Base-by-base conservation (phyloP, 2,113 vertebrate genomes). In the Turdus rufiventris region DNA sequence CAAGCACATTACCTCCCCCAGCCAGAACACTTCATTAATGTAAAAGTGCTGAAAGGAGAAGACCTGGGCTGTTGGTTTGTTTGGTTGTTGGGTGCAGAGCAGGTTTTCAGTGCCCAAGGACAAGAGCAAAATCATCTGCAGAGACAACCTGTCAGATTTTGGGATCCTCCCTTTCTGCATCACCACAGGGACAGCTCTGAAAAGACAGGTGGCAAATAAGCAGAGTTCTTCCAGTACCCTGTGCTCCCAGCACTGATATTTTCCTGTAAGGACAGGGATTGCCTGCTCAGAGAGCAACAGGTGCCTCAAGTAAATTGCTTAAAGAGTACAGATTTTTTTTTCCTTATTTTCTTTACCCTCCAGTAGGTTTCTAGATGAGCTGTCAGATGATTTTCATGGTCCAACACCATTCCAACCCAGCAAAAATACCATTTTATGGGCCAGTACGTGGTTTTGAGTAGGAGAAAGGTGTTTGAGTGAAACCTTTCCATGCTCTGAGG, bases 1-100 rank as follows among this genome's bases (percentile, higher is more conserved):
- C 70, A 18, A 40, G 28, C 11, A 3, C 2, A 0, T 23, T 42
- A 9, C 11, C 5, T 36, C 19, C 71, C 10, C 19, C 38, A 61
- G 28, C 19, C 33, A 54, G 18, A 40, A 14, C 45, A 9, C 7
- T 33, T 77, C 18, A 20, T 31, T 12, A 12, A 5, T 33, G 23
- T 8, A 0, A 17, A 29, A 40, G 6, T 18, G 36, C 42, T 54
- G 66, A 33, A 40, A 77, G 51, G 15, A 42, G 12, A 38, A 61
- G 8, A 8, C 16, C 11, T 3, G 6, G 15, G 25, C 71, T 71
- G n/a, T n/a, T n/a, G n/a, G n/a, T n/a, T n/a, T n/a, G 6, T n/a
- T 66, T 48, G 29, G 21, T 6, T 3, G 8, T 13, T 42, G 19
- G 3, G 8, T 43, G 7, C 47, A 77, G 66, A 38, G 36, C 9